Evolutionary conservation across 2,888 invertebrate genomes (phyloP).

Genomic region (Girardia tigrina): DNA sequence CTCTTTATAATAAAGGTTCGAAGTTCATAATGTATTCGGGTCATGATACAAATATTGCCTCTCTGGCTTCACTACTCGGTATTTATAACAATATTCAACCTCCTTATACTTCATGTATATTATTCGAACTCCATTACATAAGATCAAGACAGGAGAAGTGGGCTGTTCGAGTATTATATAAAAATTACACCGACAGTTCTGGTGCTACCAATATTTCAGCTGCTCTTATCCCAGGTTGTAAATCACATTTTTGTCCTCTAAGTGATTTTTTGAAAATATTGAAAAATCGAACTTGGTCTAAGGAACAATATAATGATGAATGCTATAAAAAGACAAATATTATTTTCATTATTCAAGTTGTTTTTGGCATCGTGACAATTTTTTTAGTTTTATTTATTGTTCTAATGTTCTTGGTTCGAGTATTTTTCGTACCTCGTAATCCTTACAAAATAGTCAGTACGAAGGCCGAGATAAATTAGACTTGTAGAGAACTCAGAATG

Average conservation of each 20-base stretch:
- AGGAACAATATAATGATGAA: not conserved
- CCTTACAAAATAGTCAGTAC: too few relatives aligned
- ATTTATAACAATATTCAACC: conserved; percentile 23
- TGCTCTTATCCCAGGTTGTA: not conserved
- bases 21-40: conserved; percentile 27
- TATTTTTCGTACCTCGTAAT: not conserved
- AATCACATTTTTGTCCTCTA: not conserved
- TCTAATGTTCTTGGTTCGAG: not conserved
- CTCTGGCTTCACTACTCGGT: not conserved
- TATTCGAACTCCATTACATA: conserved; percentile 16
- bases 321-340: not conserved
- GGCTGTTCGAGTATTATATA: not conserved
- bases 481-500: too few relatives aligned
- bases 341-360: not conserved
- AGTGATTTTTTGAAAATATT: not conserved
- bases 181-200: conserved; percentile 10
- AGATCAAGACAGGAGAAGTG: not conserved
- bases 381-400: not conserved
- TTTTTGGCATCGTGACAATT: not conserved
- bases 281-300: not conserved
- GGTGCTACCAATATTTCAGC: not conserved
- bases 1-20: not conserved
- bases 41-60: conserved; percentile 32
- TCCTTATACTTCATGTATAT: conserved; percentile 27
- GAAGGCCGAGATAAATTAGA: too few relatives aligned